A percentile compares a stretch with the other conserved stretches of the same genome.
phyloP scores from a whole-genome alignment of 2,113 vertebrate genomes.

The Chlamydotis undulata region DNA sequence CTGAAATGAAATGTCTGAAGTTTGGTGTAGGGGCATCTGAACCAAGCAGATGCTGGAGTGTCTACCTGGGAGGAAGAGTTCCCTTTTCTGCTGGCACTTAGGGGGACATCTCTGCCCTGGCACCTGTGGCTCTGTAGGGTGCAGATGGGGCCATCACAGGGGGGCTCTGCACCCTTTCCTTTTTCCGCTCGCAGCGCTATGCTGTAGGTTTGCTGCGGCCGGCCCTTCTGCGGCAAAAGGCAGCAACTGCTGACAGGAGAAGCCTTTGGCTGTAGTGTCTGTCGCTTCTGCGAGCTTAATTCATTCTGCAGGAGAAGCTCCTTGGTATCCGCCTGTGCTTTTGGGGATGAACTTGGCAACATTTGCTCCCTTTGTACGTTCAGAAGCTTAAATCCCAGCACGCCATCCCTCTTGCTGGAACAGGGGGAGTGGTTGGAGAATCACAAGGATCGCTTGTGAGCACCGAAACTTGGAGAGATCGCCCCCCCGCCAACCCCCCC shows the following conservation, averaged over 20 bases:
- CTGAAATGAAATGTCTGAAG: background rate
- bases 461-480: background rate
- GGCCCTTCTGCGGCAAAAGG: background rate
- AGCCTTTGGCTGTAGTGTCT: background rate
- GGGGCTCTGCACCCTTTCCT: background rate
- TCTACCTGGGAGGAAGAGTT: background rate
- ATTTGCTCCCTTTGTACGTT: background rate
- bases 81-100: background rate
- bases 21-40: background rate
- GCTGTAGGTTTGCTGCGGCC: background rate
- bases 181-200: fast-evolving
- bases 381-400: background rate
- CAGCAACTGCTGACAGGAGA: background rate
- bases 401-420: background rate
- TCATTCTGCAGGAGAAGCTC: background rate
- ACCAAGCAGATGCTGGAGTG: background rate
- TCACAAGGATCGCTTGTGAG: background rate
- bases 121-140: background rate
- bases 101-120: background rate
- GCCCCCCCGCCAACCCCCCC: background rate
- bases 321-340: background rate
- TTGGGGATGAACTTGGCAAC: background rate
- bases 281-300: background rate
- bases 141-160: fast-evolving
- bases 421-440: background rate